phyloP scores from a whole-genome alignment of 2,113 vertebrate genomes.

The Drymodes brunneopygia region DNA sequence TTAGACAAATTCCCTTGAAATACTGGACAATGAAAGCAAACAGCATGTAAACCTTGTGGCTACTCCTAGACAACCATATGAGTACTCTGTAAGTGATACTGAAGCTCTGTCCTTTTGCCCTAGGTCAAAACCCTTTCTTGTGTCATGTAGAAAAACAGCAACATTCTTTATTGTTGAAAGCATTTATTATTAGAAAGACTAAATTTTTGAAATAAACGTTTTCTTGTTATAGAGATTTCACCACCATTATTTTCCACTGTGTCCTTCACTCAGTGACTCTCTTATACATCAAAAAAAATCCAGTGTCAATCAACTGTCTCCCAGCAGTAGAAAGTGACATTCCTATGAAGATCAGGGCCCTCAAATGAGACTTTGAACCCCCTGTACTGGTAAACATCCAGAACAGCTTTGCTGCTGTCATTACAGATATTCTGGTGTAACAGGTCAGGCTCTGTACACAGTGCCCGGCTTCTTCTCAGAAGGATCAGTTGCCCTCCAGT shows the following conservation, averaged over 20 bases:
- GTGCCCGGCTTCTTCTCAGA: not conserved
- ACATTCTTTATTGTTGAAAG: not conserved
- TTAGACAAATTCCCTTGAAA: slow-evolving; percentile 55
- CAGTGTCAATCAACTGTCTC: not conserved
- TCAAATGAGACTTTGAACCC: not conserved
- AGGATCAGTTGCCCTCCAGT: not conserved
- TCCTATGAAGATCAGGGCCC: not conserved
- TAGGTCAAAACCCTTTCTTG: not conserved
- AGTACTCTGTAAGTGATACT: not conserved
- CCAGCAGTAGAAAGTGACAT: not conserved
- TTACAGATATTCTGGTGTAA: not conserved
- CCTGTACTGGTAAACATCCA: not conserved
- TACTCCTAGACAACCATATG: not conserved
- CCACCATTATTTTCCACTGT: not conserved
- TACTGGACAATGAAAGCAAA: not conserved
- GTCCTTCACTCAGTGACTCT: not conserved
- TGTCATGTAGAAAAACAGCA: not conserved
- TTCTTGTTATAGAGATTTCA: not conserved
- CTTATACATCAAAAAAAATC: not conserved
- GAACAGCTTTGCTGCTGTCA: not conserved
- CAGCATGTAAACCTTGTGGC: not conserved
- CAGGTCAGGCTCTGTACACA: not conserved
- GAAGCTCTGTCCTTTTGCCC: not conserved
- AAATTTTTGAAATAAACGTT: not conserved
- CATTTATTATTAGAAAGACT: not conserved